Conservation (phyloP, 2,888 invertebrate genomes). For the Syrphus vitripennis region DNA sequence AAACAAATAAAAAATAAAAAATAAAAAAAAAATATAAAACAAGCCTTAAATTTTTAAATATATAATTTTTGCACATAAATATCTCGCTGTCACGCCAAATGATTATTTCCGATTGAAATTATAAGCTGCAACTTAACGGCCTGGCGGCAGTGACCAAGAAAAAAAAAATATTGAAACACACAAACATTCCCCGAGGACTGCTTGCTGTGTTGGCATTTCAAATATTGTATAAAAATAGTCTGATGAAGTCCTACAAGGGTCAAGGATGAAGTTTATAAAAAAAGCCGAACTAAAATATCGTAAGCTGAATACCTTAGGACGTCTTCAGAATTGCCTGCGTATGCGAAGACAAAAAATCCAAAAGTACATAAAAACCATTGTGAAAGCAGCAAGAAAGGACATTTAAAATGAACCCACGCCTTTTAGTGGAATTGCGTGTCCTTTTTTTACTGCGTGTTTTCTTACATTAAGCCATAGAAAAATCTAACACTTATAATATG, state of each 20-base stretch:
- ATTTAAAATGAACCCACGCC: background rate
- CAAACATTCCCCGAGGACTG: background rate
- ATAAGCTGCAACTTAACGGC: background rate
- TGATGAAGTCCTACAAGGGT: background rate
- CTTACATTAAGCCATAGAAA: background rate
- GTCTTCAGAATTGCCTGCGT: slow-evolving; percentile 38
- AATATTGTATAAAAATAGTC: background rate
- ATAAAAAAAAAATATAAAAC: background rate
- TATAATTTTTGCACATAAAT: slow-evolving; percentile 57
- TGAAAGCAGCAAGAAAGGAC: background rate
- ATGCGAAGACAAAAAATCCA: slow-evolving; percentile 31
- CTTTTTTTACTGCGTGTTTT: background rate
- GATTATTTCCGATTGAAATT: slow-evolving; percentile 55
- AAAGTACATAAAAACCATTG: slow-evolving; percentile 39
- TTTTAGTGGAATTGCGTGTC: background rate
- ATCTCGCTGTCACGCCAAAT: slow-evolving; percentile 56
- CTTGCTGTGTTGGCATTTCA: background rate
- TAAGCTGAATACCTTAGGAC: slow-evolving; percentile 46
- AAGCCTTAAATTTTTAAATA: slow-evolving; percentile 43
- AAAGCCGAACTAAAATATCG: slow-evolving; percentile 45
- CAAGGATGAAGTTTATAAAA: slow-evolving; percentile 54
- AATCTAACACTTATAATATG: slow-evolving; percentile 23
- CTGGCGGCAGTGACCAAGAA: background rate
- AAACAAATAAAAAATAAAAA: background rate
- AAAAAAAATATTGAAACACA: background rate